Percentiles rank a stretch among this genome's conserved stretches.
Evolutionary conservation across 2,113 vertebrate species (phyloP).

Genomic region (Mormyrus iriodes): DNA sequence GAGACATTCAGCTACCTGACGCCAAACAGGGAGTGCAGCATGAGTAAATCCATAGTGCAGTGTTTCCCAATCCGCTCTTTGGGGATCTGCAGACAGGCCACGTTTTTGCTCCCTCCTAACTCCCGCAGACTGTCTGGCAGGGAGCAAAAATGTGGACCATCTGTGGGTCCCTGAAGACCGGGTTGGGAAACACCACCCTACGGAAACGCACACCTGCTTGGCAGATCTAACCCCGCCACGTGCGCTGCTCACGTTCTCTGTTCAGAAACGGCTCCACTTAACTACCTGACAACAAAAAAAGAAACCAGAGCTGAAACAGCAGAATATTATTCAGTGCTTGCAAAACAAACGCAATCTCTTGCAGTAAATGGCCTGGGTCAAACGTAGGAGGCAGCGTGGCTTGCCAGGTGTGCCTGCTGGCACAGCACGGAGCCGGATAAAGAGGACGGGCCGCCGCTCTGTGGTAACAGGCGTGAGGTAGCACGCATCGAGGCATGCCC

Average conservation of each 20-base stretch:
- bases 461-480: neutral
- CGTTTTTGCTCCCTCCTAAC: neutral
- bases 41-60: no score
- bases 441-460: neutral
- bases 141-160: neutral
- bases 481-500: neutral
- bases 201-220: neutral
- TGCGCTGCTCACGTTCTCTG: neutral
- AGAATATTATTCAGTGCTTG: neutral
- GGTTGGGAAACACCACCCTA: neutral
- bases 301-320: neutral
- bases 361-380: neutral
- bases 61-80: neutral
- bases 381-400: neutral
- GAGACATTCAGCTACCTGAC: no score
- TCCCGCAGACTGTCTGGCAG: neutral
- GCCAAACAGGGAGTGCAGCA: no score
- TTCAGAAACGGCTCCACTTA: neutral
- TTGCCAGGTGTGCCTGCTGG: neutral
- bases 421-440: neutral
- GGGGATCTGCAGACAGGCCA: neutral
- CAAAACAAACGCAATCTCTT: neutral
- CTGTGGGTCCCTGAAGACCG: neutral
- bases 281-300: neutral
- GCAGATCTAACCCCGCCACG: neutral